A percentile compares a stretch with the other conserved stretches of the same genome.
Evolutionary conservation across 64 coral and sea anemone genomes (phyloP).

Genomic region (Dendronephthya gigantea): DNA sequence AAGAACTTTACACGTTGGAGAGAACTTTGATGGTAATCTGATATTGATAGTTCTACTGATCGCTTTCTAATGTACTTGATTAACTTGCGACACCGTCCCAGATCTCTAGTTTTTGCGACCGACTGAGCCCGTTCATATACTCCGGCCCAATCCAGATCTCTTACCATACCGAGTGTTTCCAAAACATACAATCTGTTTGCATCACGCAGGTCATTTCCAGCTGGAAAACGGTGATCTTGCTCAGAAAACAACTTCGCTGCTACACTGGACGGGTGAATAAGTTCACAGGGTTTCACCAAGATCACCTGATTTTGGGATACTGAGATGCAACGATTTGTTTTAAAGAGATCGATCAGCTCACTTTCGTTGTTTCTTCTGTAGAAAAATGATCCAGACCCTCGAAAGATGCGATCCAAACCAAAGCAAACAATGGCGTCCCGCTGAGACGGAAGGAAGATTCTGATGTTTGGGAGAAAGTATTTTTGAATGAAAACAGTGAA

Average conservation of each 20-base stretch:
- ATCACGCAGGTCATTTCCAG: constrained; percentile 46
- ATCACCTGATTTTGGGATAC: constrained; percentile 36
- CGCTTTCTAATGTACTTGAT: too few species aligned
- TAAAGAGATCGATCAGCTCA: constrained; percentile 33
- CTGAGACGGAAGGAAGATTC: constrained; percentile 8
- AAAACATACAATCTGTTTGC: constrained; percentile 56
- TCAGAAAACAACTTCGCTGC: constrained; percentile 47
- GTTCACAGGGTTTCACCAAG: constrained; percentile 34
- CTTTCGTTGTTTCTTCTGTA: constrained; percentile 24
- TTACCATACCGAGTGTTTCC: constrained; percentile 89
- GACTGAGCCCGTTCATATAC: constrained; percentile 61
- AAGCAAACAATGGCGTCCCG: constrained; percentile 56
- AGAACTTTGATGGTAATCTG: too few species aligned
- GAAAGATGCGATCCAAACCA: constrained; percentile 46
- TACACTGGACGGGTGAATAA: constrained; percentile 62
- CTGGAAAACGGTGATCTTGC: constrained; percentile 65
- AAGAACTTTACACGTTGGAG: too few species aligned
- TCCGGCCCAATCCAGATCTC: constrained; percentile 47
- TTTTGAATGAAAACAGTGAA: constrained; percentile 50
- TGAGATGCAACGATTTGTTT: constrained; percentile 50
- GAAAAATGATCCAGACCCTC: constrained; percentile 44
- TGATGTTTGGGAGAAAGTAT: constrained; percentile 56
- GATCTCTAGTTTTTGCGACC: constrained; percentile 39
- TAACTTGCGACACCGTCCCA: constrained; percentile 34
- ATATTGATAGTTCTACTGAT: too few species aligned